Conservation (phyloP, 1,140 invertebrate genomes). For the Drosophila orosa region DNA sequence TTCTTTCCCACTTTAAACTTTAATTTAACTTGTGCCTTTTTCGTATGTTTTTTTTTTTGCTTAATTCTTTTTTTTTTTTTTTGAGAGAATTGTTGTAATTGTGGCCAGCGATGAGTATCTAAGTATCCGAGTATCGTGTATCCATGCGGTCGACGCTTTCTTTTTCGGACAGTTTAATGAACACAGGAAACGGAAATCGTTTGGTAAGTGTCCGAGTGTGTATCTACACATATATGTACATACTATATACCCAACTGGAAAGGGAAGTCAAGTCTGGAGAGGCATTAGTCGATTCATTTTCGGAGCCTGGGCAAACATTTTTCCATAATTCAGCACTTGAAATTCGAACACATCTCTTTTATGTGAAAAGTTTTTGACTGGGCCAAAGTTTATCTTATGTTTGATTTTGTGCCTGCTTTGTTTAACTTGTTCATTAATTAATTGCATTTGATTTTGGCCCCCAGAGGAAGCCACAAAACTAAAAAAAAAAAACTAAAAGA, state of each 20-base stretch:
- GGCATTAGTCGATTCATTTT: neutral
- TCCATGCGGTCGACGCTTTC: conserved; percentile 61
- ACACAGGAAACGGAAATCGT: conserved; percentile 78
- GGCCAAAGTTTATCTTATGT: conserved; percentile 17
- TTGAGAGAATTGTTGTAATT: conserved; percentile 24
- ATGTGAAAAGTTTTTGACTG: conserved; percentile 33
- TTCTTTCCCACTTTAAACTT: neutral
- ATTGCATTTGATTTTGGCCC: conserved; percentile 63
- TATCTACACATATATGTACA: neutral
- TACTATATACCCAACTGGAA: neutral
- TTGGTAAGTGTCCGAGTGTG: conserved; percentile 37
- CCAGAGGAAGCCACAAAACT: conserved; percentile 6
- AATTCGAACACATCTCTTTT: conserved; percentile 28
- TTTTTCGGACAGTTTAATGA: conserved; percentile 75
- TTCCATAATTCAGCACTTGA: conserved; percentile 33
- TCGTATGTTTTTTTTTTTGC: neutral
- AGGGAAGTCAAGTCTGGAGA: neutral
- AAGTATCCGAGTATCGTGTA: conserved; percentile 27
- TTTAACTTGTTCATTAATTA: conserved; percentile 56
- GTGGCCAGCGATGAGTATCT: conserved; percentile 39
- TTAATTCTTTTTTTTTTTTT: neutral
- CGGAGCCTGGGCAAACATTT: conserved; percentile 27
- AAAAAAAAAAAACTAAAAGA: neutral
- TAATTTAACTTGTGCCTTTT: neutral
- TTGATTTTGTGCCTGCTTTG: conserved; percentile 34